Conservation (phyloP, 2,113 vertebrate species). For the Pseudorhombus dupliciocellatus region DNA sequence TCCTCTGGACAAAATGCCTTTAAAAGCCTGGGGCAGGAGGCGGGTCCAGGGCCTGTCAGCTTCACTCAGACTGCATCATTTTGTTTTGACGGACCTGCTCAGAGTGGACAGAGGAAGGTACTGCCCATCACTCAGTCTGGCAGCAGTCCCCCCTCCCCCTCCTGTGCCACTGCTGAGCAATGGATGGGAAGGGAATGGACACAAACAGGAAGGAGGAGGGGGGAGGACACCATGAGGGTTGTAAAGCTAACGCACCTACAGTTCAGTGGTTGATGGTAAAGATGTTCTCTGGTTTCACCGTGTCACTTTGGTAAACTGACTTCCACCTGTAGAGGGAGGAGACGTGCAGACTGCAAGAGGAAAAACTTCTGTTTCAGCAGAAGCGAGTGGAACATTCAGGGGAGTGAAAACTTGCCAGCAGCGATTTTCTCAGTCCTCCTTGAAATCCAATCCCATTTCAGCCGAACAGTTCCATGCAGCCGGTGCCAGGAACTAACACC, state of each 20-base stretch:
- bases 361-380: slow-evolving; percentile 10
- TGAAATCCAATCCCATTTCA: slow-evolving; percentile 29
- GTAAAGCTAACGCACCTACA: neutral
- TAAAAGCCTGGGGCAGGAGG: slow-evolving; percentile 50
- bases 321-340: neutral
- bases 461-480: neutral
- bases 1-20: slow-evolving; percentile 49
- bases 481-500: slow-evolving; percentile 7
- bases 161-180: slow-evolving; percentile 28
- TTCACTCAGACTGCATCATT: slow-evolving; percentile 36
- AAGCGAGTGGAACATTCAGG: slow-evolving; percentile 24
- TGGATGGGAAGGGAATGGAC: neutral
- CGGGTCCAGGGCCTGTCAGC: slow-evolving; percentile 28
- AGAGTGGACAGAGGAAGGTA: slow-evolving; percentile 24
- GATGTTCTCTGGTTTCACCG: no score
- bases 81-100: slow-evolving; percentile 23
- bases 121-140: slow-evolving; percentile 52
- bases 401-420: slow-evolving; percentile 18
- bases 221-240: neutral
- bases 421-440: neutral
- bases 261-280: no score
- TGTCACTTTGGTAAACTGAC: neutral
- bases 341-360: neutral
- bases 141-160: slow-evolving; percentile 10
- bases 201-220: neutral